Base-by-base conservation (phyloP, 2,797 vertebrate genomes). In the Muscicapa comitata region DNA sequence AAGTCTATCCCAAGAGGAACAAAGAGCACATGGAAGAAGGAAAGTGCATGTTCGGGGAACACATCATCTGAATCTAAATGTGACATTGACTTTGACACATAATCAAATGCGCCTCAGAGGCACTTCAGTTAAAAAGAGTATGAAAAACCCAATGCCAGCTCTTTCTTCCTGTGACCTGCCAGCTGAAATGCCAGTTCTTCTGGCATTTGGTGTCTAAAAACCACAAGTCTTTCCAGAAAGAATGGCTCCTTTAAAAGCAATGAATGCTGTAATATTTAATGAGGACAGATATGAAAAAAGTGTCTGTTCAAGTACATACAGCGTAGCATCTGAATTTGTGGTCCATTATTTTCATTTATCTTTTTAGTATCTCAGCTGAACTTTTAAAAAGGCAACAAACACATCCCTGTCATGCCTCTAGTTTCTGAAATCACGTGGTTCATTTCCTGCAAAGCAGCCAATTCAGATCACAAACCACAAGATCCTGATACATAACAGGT, bases 141-240 rank as follows among this genome's bases (percentile, higher is more conserved):
- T 11, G 43, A 91, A 88, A 95, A 95, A 77, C 0, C 33, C 78
- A 85, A 81, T 47, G 90, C 92, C 88, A 88, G 50, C 45, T 91
- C 81, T 65, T 93, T 92, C 77, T 83, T 93, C 93, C 85, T 72
- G 65, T 67, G 66, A 68, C 81, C 91, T 71, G 83, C 78, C 84
- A 96, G 91, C 51, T 94, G 72, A 95, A 95, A 92, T 74, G 72
- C 86, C 95, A 92, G 81, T 54, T 96, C 72, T 93, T 75, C 87
- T 94, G 86, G 92, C 88, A 95, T 45, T 68, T 62, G 28, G 61
- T 68, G 68, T 74, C 94, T 89, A 65, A 93, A 94, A 96, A 62
- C 62, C 78, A 5, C 87, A 80, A 95, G 89, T 78, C 68, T 71
- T 81, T 83, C 51, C 35, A 90, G 75, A 90, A 96, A 95, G 92